phyloP scores from a whole-genome alignment of 2,797 vertebrate species.

The Bradypus variegatus region DNA sequence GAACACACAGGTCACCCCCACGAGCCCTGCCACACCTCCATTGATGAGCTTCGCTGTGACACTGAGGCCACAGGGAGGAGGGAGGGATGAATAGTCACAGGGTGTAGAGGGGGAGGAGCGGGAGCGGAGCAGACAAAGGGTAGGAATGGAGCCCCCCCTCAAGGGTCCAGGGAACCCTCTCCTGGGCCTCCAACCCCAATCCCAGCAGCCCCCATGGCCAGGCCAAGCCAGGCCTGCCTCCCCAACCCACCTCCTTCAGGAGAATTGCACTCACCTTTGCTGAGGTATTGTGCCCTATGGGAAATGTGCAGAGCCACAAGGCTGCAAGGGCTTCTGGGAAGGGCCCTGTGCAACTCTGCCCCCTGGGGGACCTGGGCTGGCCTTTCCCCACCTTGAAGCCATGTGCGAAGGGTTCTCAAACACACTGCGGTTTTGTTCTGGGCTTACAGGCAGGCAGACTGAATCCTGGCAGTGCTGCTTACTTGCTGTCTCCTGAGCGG shows the following conservation, averaged over 20 bases:
- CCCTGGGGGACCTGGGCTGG: background rate
- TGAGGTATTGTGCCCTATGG: background rate
- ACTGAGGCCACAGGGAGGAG: constrained; percentile 66
- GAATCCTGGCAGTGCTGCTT: background rate
- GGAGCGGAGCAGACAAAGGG: background rate
- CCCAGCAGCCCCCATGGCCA: background rate
- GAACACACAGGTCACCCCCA: constrained; percentile 91
- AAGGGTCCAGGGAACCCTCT: background rate
- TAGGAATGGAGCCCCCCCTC: background rate
- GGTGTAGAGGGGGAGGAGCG: background rate
- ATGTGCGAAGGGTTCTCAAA: background rate
- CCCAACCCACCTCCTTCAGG: background rate
- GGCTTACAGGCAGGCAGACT: background rate
- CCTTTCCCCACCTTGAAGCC: background rate
- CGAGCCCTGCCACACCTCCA: constrained; percentile 87
- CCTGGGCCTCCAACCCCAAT: background rate
- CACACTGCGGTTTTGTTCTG: background rate
- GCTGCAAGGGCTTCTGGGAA: background rate
- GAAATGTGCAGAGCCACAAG: background rate
- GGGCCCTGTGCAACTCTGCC: background rate
- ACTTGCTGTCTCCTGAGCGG: background rate
- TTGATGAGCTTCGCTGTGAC: constrained; percentile 90
- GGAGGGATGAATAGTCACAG: background rate
- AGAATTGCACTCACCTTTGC: background rate
- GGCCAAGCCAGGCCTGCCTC: background rate